Conservation (phyloP, 2,113 vertebrate species). For the Aegotheles bennettii region DNA sequence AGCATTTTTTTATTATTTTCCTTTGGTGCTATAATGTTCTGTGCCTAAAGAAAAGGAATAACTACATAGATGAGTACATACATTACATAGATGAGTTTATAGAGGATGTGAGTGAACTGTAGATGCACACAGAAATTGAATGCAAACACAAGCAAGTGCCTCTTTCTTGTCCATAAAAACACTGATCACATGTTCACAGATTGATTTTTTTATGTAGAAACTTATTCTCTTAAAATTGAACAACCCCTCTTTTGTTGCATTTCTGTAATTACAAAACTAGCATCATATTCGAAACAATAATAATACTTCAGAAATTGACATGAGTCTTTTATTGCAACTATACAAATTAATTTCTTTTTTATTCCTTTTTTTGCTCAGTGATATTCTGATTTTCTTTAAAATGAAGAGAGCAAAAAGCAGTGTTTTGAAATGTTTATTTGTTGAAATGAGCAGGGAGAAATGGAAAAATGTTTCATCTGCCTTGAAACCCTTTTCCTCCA, state of each 20-base stretch:
- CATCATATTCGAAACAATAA: background rate
- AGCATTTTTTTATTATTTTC: background rate
- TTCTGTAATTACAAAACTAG: background rate
- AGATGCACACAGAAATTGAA: background rate
- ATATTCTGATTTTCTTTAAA: background rate
- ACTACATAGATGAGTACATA: background rate
- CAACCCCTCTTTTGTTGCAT: background rate
- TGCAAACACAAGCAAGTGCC: background rate
- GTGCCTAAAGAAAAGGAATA: constrained; percentile 21
- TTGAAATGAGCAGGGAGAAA: background rate
- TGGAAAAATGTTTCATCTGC: background rate
- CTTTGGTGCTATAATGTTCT: background rate
- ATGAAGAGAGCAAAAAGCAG: background rate
- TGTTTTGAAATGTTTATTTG: background rate
- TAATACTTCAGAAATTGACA: background rate
- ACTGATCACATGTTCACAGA: background rate
- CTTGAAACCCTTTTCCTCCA: background rate
- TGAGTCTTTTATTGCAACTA: background rate
- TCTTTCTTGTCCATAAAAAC: background rate
- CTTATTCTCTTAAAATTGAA: background rate
- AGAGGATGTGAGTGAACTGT: background rate
- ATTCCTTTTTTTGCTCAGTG: background rate
- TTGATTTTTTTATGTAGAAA: constrained; percentile 4
- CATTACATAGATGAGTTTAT: background rate
- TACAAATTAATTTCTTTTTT: background rate